Evolutionary conservation across 2,888 invertebrate species (phyloP).

Genomic region (Eupeodes luniger): DNA sequence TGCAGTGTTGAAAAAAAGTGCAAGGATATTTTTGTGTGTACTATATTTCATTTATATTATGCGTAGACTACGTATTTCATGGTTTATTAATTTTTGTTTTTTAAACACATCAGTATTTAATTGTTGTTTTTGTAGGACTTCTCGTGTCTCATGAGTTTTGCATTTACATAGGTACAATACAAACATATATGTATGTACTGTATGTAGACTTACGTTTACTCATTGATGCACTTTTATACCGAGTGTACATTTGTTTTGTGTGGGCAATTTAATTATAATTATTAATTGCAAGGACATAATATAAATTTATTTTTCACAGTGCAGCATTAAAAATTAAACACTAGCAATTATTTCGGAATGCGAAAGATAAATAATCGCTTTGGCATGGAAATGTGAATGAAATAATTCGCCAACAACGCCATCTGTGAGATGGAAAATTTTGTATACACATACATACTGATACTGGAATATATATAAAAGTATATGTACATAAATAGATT

Average conservation of each 20-base stretch:
- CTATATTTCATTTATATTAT: constrained; percentile 10
- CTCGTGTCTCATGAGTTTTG: constrained; percentile 56
- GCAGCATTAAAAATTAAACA: constrained; percentile 69
- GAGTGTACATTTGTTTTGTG: constrained; percentile 38
- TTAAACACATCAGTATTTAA: constrained; percentile 3
- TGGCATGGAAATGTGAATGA: constrained; percentile 3
- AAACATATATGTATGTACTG: too few species aligned
- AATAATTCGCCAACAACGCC: constrained; percentile 21
- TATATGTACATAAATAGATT: constrained; percentile 7
- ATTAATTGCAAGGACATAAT: constrained; percentile 72
- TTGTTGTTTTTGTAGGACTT: constrained; percentile 58
- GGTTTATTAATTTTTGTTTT: constrained; percentile 74
- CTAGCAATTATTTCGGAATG: constrained; percentile 42
- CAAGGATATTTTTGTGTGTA: constrained; percentile 8
- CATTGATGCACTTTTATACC: constrained; percentile 12
- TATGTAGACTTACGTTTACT: neutral
- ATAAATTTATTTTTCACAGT: constrained; percentile 59
- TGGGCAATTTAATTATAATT: constrained; percentile 73
- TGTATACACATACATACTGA: too few species aligned
- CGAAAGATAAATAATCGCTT: constrained; percentile 46
- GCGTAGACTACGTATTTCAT: constrained; percentile 69
- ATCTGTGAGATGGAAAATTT: constrained; percentile 27
- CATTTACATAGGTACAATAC: neutral
- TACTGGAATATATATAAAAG: too few species aligned
- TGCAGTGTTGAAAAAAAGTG: neutral